Conservation (phyloP, 1,140 invertebrate species). For the Globodera rostochiensis region DNA sequence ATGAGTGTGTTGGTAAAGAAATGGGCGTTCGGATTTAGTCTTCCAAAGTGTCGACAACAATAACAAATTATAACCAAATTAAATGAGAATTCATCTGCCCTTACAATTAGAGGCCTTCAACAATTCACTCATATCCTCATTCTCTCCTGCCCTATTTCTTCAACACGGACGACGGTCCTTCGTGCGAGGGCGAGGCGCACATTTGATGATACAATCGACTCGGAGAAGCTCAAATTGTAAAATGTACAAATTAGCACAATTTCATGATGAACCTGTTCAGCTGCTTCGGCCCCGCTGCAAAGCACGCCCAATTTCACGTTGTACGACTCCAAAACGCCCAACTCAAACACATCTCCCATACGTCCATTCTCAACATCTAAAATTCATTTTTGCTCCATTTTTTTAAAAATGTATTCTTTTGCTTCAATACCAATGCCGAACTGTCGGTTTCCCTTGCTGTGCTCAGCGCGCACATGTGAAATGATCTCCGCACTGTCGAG, state of each 20-base stretch:
- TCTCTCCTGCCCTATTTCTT: background rate
- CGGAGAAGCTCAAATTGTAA: constrained; percentile 81
- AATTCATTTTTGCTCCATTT: constrained; percentile 6
- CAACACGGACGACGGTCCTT: constrained; percentile 74
- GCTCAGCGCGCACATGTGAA: constrained; percentile 83
- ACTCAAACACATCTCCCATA: constrained; percentile 77
- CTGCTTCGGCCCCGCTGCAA: constrained; percentile 90
- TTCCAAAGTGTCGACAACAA: background rate
- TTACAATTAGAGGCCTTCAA: background rate
- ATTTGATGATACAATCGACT: constrained; percentile 93
- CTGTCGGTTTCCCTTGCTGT: constrained; percentile 77
- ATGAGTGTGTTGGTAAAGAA: background rate
- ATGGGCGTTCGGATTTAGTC: background rate
- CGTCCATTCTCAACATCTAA: constrained; percentile 67
- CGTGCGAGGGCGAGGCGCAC: constrained; percentile 85
- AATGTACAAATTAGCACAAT: background rate
- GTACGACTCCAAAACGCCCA: constrained; percentile 94
- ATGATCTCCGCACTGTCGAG: constrained; percentile 94
- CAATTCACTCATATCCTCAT: background rate
- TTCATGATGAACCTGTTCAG: constrained; percentile 72
- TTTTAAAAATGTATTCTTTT: background rate
- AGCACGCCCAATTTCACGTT: constrained; percentile 93
- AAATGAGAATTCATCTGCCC: background rate
- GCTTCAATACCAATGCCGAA: constrained; percentile 78
- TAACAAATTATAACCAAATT: background rate